Conservation (phyloP, 2,888 invertebrate genomes). For the Epinotia bilunana region DNA sequence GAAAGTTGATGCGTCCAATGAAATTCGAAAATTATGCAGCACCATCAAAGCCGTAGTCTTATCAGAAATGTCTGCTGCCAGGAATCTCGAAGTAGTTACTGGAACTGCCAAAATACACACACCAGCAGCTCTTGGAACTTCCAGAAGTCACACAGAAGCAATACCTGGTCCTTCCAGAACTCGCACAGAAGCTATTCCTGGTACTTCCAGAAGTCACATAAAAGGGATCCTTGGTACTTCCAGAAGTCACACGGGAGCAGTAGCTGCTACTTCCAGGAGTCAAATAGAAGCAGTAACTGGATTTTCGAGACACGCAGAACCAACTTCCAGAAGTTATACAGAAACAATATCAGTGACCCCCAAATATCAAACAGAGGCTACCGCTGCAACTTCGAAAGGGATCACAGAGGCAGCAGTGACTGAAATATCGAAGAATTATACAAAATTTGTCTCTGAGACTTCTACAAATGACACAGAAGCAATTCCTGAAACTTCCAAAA, state of each 20-base stretch:
- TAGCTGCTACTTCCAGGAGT: neutral
- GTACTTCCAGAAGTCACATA: neutral
- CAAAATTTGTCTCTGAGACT: too few relatives aligned
- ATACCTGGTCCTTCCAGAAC: neutral
- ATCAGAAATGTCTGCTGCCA: neutral
- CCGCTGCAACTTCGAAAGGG: neutral
- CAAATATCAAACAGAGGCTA: neutral
- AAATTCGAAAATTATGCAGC: slow-evolving; percentile 1
- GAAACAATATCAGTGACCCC: too few relatives aligned
- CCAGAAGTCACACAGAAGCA: neutral
- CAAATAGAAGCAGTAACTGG: too few relatives aligned
- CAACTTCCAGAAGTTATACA: too few relatives aligned
- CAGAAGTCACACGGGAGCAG: neutral
- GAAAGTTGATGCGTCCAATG: neutral
- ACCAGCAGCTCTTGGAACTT: neutral
- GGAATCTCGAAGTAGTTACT: neutral
- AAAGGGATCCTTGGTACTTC: neutral
- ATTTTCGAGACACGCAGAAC: too few relatives aligned
- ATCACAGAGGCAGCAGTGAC: neutral
- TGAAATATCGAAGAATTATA: too few relatives aligned
- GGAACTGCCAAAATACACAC: neutral
- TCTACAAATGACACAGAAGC: too few relatives aligned
- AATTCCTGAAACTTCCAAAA: neutral
- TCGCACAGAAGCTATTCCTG: neutral
- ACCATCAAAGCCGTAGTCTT: neutral